These are phyloP conservation scores for Bradypus variegatus DNA, from an alignment of 2,797 vertebrate genomes.

Conservation along the genomic window DNA sequence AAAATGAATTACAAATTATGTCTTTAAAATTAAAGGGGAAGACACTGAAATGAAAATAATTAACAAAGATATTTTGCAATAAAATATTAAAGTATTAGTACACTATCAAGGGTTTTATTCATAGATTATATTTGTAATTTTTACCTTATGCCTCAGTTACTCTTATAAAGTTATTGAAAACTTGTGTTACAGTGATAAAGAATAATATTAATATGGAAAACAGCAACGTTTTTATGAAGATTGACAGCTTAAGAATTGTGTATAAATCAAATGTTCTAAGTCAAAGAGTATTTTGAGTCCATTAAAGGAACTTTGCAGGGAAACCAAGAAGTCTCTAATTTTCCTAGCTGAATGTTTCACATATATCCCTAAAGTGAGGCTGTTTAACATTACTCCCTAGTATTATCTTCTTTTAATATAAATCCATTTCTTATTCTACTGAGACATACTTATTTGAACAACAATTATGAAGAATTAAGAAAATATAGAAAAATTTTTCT, in stretches of 20 bases:
- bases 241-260: not conserved
- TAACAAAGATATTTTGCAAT: conserved; percentile 34
- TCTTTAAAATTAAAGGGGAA: conserved; percentile 40
- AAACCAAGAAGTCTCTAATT: conserved; percentile 17
- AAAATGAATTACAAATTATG: conserved; percentile 69
- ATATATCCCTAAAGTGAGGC: not conserved
- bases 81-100: conserved; percentile 31
- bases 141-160: not conserved
- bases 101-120: not conserved
- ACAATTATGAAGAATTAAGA: not conserved
- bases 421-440: not conserved
- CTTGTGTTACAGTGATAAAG: conserved; percentile 1
- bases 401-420: not conserved
- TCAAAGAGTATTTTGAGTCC: not conserved
- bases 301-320: not conserved
- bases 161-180: conserved; percentile 21
- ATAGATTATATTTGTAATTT: conserved; percentile 23
- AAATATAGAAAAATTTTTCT: not conserved
- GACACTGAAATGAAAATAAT: conserved; percentile 48
- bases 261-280: conserved; percentile 33
- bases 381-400: not conserved
- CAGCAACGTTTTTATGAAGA: conserved; percentile 21
- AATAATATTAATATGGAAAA: conserved; percentile 17
- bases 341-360: not conserved
- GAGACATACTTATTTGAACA: not conserved